Percentiles rank a stretch among this genome's conserved stretches.
These are phyloP conservation scores for Phengaris arion DNA, from an alignment of 2,888 invertebrate species.

Conservation along the genomic window DNA sequence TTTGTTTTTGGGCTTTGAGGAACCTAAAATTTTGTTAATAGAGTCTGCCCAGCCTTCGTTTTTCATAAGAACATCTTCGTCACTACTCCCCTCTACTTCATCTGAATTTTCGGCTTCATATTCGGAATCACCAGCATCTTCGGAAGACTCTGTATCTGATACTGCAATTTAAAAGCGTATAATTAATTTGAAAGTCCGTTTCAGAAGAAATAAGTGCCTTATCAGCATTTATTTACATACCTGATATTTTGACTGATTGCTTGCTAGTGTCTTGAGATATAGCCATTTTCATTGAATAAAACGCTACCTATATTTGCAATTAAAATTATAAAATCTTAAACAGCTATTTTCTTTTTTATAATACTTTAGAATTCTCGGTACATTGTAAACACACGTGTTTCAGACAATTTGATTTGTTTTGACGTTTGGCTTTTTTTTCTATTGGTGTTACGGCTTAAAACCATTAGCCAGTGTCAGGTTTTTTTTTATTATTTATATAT, in stretches of 20 bases:
- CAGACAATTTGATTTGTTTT: not conserved
- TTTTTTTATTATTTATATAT: no score
- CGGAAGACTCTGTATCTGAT: constrained; percentile 57
- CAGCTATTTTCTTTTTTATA: not conserved
- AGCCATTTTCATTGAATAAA: constrained; percentile 48
- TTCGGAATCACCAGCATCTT: constrained; percentile 53
- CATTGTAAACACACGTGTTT: constrained; percentile 15
- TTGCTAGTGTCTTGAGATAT: constrained; percentile 56
- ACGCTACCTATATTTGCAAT: not conserved
- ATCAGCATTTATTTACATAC: constrained; percentile 29
- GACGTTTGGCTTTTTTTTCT: not conserved
- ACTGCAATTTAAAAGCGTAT: constrained; percentile 42
- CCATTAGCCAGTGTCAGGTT: no score
- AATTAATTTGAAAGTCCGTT: not conserved
- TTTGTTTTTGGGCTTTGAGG: constrained; percentile 86
- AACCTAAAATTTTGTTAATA: constrained; percentile 87
- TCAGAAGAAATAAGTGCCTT: not conserved
- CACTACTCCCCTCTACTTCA: constrained; percentile 38
- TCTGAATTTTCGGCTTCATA: constrained; percentile 47
- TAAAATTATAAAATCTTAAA: not conserved
- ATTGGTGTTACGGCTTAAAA: no score
- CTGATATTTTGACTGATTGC: constrained; percentile 51
- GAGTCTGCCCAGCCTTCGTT: constrained; percentile 91
- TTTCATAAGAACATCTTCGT: constrained; percentile 51
- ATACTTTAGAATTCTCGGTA: not conserved